Percentiles rank a stretch among this genome's conserved stretches.
Conservation (phyloP, 2,797 vertebrate genomes). For the Danio aesculapii region DNA sequence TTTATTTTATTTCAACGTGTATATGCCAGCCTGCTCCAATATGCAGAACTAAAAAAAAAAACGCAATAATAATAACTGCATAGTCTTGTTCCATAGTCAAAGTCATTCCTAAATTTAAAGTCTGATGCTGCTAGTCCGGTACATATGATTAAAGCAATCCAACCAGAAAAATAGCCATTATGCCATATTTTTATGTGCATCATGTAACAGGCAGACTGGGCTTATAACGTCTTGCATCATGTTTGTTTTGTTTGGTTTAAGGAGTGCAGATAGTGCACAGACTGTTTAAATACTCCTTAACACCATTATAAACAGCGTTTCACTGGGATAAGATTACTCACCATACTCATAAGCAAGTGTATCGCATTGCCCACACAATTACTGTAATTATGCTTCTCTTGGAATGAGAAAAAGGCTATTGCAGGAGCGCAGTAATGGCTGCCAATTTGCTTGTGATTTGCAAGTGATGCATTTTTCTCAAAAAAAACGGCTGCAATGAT, state of each 20-base stretch:
- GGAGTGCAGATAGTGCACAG: neutral
- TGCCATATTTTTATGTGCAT: neutral
- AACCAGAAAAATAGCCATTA: neutral
- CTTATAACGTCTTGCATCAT: neutral
- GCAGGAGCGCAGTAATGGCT: slow-evolving; percentile 7
- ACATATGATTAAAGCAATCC: neutral
- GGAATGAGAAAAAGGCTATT: slow-evolving; percentile 30
- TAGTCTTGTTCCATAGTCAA: neutral
- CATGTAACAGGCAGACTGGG: neutral
- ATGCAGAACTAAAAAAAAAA: no score
- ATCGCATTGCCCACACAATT: slow-evolving; percentile 25
- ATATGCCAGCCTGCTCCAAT: no score
- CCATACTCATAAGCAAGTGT: neutral
- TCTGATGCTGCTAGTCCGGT: neutral
- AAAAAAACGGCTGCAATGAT: slow-evolving; percentile 12
- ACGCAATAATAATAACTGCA: neutral
- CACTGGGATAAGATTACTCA: slow-evolving; percentile 10
- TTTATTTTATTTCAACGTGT: no score
- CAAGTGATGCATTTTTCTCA: slow-evolving; percentile 17
- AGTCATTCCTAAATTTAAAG: neutral
- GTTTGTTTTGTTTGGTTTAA: neutral
- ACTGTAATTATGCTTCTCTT: slow-evolving; percentile 23
- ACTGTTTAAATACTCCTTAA: neutral
- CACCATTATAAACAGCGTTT: neutral
- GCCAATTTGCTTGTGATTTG: slow-evolving; percentile 32